These are phyloP conservation scores for Chrysochloris asiatica DNA, from an alignment of 2,113 vertebrate genomes.

Conservation along the genomic window DNA sequence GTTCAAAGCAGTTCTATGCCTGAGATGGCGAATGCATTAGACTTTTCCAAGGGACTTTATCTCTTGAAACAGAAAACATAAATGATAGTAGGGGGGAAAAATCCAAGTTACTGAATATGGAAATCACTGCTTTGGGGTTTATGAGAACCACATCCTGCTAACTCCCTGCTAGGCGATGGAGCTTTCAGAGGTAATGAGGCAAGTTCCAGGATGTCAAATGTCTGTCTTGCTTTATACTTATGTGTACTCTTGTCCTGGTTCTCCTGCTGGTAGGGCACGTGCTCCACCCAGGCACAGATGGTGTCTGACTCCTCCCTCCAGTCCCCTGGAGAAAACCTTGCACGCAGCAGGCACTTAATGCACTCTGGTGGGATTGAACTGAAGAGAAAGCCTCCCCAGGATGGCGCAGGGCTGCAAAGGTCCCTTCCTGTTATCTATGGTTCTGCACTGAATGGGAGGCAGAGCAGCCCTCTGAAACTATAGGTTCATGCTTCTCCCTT, in stretches of 20 bases:
- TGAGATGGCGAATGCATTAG: slow-evolving; percentile 19
- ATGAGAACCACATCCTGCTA: slow-evolving; percentile 26
- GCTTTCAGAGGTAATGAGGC: slow-evolving; percentile 65
- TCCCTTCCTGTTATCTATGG: not conserved
- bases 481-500: not conserved
- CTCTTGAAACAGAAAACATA: slow-evolving; percentile 52
- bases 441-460: not conserved
- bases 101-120: slow-evolving; percentile 55
- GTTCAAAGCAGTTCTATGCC: slow-evolving; percentile 22
- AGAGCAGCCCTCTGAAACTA: not conserved
- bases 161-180: slow-evolving; percentile 27
- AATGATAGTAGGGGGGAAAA: not conserved
- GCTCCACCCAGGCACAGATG: not conserved
- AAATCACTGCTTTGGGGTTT: slow-evolving; percentile 55
- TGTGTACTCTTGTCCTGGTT: not conserved
- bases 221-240: slow-evolving; percentile 43
- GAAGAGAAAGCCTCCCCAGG: not conserved
- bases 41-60: slow-evolving; percentile 51
- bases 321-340: not conserved
- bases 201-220: slow-evolving; percentile 25
- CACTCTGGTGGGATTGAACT: not conserved
- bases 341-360: not conserved
- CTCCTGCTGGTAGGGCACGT: slow-evolving; percentile 9
- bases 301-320: not conserved
- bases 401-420: not conserved